phyloP scores from a whole-genome alignment of 1,140 invertebrate species.

The Metaphire vulgaris region DNA sequence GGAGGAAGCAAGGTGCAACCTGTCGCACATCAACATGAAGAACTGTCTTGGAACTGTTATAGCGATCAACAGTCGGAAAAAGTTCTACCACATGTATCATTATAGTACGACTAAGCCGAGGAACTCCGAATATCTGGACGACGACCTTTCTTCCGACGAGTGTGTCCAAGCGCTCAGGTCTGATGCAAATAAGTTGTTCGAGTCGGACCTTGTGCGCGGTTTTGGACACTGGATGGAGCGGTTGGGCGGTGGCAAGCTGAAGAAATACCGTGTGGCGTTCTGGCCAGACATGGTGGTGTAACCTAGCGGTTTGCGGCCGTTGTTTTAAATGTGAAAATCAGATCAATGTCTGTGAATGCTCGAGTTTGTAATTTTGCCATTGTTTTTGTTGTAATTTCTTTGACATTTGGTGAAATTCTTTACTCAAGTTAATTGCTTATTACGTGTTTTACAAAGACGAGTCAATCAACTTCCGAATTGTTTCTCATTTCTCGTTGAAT shows the following conservation, averaged over 20 bases:
- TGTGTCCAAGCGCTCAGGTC: conserved; percentile 30
- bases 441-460: no score
- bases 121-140: background rate
- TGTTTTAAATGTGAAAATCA: no score
- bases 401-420: no score
- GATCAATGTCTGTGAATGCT: no score
- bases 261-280: conserved; percentile 89
- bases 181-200: conserved; percentile 38
- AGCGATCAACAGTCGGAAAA: conserved; percentile 86
- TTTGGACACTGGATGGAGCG: conserved; percentile 93
- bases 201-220: conserved; percentile 77
- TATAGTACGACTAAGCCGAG: conserved; percentile 52
- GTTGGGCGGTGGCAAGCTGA: conserved; percentile 88
- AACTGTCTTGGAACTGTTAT: conserved; percentile 91
- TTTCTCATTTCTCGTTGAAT: no score
- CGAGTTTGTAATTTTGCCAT: no score
- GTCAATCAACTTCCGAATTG: no score
- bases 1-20: conserved; percentile 59
- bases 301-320: background rate
- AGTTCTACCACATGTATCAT: conserved; percentile 98
- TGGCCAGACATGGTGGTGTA: conserved; percentile 69
- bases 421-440: no score
- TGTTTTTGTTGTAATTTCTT: no score
- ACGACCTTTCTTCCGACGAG: background rate
- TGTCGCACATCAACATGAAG: conserved; percentile 80